Base-by-base conservation (phyloP, 1,140 invertebrate genomes). In the Gerris buenoi region DNA sequence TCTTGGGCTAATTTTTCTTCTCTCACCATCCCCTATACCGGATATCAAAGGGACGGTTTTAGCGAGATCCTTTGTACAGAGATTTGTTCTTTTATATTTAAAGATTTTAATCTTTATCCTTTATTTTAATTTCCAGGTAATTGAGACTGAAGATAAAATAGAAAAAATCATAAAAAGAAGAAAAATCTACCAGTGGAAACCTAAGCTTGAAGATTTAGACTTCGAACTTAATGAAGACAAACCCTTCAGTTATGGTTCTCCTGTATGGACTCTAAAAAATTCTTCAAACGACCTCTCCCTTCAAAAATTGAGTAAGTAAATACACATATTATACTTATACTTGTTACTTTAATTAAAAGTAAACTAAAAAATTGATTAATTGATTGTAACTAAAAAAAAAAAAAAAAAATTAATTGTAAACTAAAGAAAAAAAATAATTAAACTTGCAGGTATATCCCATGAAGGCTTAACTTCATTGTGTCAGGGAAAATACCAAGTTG, bases 181-280 rank as follows among this genome's bases (percentile, higher is more conserved):
- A 59, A 65, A 62, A 2, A 25, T 61, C 25, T 68, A 46, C 58
- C n/a, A 60, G 27, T 71, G 70, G 70, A 61, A 23, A 29, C 25
- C 27, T 18, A 22, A 13, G n/a, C 1, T 15, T 26, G n/a, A 25
- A 1, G 14, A 57, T 1, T 18, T 5, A 1, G 25, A 62, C 22
- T n/a, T 27, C 10, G 66, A 29, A 22, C 63, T 66, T 63, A 58
- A 15, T 26, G 68, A 29, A 15, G 46, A 27, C 23, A 28, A 63
- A 18, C 26, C 61, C 2, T 71, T 67, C 63, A 71, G 68, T 25
- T 62, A 62, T 58, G 70, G 68, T n/a, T 29, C 25, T 23, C 68
- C 68, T 26, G 0, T 70, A n/a, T 70, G 67, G 67, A 65, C 59
- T 3, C 14, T 56, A n/a, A 60, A 62, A 14, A 67, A 67, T 28